phyloP scores from a whole-genome alignment of 2,888 invertebrate species.

The Endomychus coccineus region DNA sequence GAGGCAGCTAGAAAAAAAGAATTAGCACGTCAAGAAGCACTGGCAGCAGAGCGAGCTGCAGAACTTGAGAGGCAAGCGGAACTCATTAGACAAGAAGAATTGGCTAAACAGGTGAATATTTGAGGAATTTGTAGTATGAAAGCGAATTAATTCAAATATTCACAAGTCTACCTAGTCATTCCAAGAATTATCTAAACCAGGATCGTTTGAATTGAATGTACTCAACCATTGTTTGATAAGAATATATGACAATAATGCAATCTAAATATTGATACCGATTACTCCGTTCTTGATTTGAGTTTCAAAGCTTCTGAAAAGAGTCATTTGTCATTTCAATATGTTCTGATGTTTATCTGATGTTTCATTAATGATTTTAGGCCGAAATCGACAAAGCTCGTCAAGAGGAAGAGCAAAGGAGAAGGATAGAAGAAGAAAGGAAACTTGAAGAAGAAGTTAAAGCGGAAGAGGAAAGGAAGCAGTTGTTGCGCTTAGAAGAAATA shows the following conservation, averaged over 20 bases:
- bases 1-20: slow-evolving; percentile 44
- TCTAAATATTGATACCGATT: too few species aligned
- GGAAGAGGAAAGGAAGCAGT: slow-evolving; percentile 44
- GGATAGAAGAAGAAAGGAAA: slow-evolving; percentile 47
- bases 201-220: too few species aligned
- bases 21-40: slow-evolving; percentile 44
- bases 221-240: too few species aligned
- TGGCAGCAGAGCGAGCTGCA: slow-evolving; percentile 45
- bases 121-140: too few species aligned
- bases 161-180: too few species aligned
- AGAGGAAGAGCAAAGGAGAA: slow-evolving; percentile 49
- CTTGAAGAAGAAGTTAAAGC: slow-evolving; percentile 39
- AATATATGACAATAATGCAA: too few species aligned
- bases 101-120: slow-evolving; percentile 40
- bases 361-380: slow-evolving; percentile 33
- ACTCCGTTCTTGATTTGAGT: too few species aligned
- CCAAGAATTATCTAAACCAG: neutral
- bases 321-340: too few species aligned
- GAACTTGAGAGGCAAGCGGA: slow-evolving; percentile 41
- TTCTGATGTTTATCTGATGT: too few species aligned
- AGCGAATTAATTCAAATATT: neutral
- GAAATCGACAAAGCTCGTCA: slow-evolving; percentile 48
- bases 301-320: too few species aligned
- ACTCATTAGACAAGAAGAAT: slow-evolving; percentile 36
- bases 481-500: slow-evolving; percentile 51